Evolutionary conservation across 1,140 invertebrate genomes (phyloP).

Genomic region (Orchesella cincta): DNA sequence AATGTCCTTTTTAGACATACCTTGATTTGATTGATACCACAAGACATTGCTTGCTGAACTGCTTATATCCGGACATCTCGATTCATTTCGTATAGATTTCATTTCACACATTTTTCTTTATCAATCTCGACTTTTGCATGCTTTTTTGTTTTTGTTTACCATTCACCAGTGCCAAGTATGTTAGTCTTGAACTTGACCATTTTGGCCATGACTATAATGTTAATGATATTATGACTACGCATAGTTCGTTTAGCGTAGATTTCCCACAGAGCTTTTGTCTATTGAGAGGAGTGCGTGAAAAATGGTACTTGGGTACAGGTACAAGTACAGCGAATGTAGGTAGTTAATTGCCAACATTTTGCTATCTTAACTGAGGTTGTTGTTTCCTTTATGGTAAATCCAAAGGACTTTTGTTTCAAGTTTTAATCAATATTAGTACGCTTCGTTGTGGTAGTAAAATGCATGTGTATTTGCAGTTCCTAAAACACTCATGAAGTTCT

Average conservation of each 20-base stretch:
- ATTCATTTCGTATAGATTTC: too few species aligned
- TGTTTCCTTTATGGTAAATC: neutral
- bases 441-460: neutral
- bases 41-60: too few species aligned
- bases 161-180: too few species aligned
- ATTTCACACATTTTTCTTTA: too few species aligned
- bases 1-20: too few species aligned
- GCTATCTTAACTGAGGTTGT: neutral
- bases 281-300: neutral
- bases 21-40: too few species aligned
- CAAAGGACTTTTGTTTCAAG: slow-evolving; percentile 11
- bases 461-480: neutral
- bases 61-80: too few species aligned
- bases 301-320: neutral
- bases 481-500: neutral
- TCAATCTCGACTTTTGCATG: too few species aligned
- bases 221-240: too few species aligned
- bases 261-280: neutral
- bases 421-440: neutral
- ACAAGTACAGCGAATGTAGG: neutral
- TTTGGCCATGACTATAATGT: neutral
- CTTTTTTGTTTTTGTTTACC: too few species aligned
- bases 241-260: neutral
- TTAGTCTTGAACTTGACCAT: slow-evolving; percentile 25
- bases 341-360: neutral